Base-by-base conservation (phyloP, 2,888 invertebrate species). In the Magallana nippona region DNA sequence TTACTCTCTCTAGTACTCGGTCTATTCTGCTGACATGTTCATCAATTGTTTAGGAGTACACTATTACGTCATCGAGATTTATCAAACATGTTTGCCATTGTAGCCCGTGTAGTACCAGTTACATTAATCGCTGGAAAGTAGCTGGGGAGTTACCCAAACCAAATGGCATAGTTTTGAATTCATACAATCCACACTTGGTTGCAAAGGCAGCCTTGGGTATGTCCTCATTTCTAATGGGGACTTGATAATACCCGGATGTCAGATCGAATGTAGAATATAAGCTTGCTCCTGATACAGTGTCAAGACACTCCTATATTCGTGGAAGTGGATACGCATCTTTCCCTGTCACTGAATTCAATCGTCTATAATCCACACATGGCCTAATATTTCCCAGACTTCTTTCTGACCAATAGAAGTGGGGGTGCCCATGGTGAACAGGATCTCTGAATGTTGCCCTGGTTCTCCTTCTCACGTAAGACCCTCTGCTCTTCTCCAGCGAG, bases 81-180 rank as follows among this genome's bases (percentile, higher is more conserved):
- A 83, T 81, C 15, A 88, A 19, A 13, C 88, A 71, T 0, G 80
- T 84, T 10, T 82, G 22, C 57, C 84, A 86, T 32, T 86, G 79
- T 44, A 89, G 62, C 3, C 81, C 85, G 27, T 83, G 62, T 11
- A 89, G 62, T 19, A 88, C 78, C 27, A 84, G 27, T n/a, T 88
- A 83, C 87, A 89, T 88, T 55, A 84, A 78, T 5, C 89, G 78
- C 63, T 88, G 86, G 56, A 88, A 89, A 15, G 89, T 88, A 60
- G 80, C 78, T 15, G 88, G 86, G n/a, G 88, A 86, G 55, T 88
- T 89, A 13, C 82, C 79, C 13, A 89, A 63, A 17, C 89, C 89
- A 63, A 89, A 86, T 19, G 89, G 88, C 87, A n/a, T n/a, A 89
- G n/a, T 85, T 44, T 71, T 79, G 79, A 84, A 89, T 60, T 88